Base-by-base conservation (phyloP, 2,888 invertebrate genomes). In the Saturnia japonica region DNA sequence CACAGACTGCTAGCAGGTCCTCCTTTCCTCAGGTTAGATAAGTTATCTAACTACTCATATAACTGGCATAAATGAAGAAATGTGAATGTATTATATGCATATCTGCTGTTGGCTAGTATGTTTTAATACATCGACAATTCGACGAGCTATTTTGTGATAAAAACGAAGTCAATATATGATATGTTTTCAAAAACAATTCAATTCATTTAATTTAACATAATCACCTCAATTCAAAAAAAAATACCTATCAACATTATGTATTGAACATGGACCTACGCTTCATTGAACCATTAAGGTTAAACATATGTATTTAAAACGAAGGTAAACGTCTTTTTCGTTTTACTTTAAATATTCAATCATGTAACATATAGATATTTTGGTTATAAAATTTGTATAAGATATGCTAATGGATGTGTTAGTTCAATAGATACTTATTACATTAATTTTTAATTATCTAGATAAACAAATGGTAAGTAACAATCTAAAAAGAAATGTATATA, bases 361-460 rank as follows among this genome's bases (percentile, higher is more conserved):
- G 11, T 54, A 22, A 22, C 9, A 11, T 54, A n/a, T 54, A n/a
- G n/a, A n/a, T 54, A 11, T 54, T 54, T 22, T 7, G 1, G 8
- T 22, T 54, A 54, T 22, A 54, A 22, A n/a, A 22, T 40, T 57
- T 69, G 45, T 72, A 67, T 54, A 67, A 66, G 54, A 62, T 47
- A 16, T 68, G 60, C 64, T 7, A 45, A 67, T 69, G 28, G 45
- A 34, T n/a, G 22, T 40, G 2, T 40, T 42, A 42, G 43, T 43
- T 60, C 19, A 47, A 3, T 19, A 51, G 47, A 3, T 19, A 51
- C 47, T 64, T 57, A 25, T 57, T 28, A 57, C 14, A 25, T 57
- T 25, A 28, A 14, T 57, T 57, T 4, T 25, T 4, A 25, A 54
- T 1, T 54, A 57, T 11, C 7, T 54, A 54, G 54, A 9, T 57